Base-by-base conservation (phyloP, 64 coral and sea anemone species). In the Montipora foliosa region DNA sequence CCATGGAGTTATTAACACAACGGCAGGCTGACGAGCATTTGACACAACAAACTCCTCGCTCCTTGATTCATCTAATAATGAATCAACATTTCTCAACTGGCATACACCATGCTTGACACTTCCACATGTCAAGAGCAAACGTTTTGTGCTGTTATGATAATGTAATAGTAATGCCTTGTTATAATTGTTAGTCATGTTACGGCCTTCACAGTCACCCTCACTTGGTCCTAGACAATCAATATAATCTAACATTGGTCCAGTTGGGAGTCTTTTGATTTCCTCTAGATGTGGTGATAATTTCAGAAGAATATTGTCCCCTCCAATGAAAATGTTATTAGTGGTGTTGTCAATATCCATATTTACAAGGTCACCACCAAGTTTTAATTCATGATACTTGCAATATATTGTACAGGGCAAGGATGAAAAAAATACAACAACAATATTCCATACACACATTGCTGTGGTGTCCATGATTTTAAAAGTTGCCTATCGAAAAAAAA, bases 301-400 rank as follows among this genome's bases (percentile, higher is more conserved):
- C n/a, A 92, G 67, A 8, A 97, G 25, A 52, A 89, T 49, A 85
- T 97, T 97, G 19, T 69, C 75, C 9, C 96, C 96, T 84, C 96
- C 96, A 69, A 97, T 74, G 24, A 83, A 97, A 74, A 97, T 76
- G 52, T 79, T 77, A 6, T 90, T 90, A 83, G 84, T 97, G 48
- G 5, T 52, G 10, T 84, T 95, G 47, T 97, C 89, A 10, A 89
- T 64, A 45, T 74, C 93, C 55, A 97, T 79, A 77, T 92, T 97
- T 78, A 61, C 76, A 19, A 97, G 60, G 49, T 84, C 58, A 57
- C 67, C 84, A 73, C 47, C 29, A 7, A 86, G 50, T 80, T 67
- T 16, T 46, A 93, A 88, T 47, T 88, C 84, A 60, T n/a, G 76
- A 49, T 78, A 78, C 15, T 78, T 78, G 12, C 76, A 11, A 78